Conservation (phyloP, 2,888 invertebrate genomes). For the Rotaria magnacalcarata region DNA sequence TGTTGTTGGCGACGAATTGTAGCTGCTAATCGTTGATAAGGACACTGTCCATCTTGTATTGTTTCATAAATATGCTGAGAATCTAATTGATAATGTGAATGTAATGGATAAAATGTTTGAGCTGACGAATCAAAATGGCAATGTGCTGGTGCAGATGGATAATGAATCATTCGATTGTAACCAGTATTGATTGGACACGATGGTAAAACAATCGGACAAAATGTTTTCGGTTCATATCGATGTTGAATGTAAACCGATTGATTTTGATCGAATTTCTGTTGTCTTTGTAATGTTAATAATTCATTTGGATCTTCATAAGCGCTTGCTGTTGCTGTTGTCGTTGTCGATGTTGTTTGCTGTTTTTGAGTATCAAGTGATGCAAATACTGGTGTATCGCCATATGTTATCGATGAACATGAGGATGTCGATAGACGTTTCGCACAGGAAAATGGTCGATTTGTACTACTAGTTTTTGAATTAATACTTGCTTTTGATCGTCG, state of each 20-base stretch:
- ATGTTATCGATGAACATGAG: background rate
- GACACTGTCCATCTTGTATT: constrained; percentile 4
- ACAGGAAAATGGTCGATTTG: background rate
- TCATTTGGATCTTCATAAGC: constrained; percentile 32
- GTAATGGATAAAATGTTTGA: background rate
- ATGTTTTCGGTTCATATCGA: background rate
- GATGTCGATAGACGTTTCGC: background rate
- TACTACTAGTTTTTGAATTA: background rate
- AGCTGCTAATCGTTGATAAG: constrained; percentile 14
- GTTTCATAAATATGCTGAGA: constrained; percentile 28
- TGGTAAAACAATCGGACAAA: constrained; percentile 6
- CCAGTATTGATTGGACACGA: background rate
- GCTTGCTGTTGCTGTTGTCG: background rate
- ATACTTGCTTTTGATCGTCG: background rate
- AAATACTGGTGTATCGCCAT: constrained; percentile 25
- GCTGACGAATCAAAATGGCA: background rate
- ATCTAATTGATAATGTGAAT: background rate
- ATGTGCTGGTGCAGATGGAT: background rate
- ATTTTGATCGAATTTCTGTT: background rate
- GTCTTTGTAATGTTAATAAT: background rate
- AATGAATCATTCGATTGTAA: constrained; percentile 29
- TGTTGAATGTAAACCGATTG: background rate
- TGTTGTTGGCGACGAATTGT: constrained; percentile 26
- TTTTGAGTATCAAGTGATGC: constrained; percentile 12
- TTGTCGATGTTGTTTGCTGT: constrained; percentile 13